Evolutionary conservation across 2,113 vertebrate genomes (phyloP).

Genomic region (Poeciliopsis prolifica): DNA sequence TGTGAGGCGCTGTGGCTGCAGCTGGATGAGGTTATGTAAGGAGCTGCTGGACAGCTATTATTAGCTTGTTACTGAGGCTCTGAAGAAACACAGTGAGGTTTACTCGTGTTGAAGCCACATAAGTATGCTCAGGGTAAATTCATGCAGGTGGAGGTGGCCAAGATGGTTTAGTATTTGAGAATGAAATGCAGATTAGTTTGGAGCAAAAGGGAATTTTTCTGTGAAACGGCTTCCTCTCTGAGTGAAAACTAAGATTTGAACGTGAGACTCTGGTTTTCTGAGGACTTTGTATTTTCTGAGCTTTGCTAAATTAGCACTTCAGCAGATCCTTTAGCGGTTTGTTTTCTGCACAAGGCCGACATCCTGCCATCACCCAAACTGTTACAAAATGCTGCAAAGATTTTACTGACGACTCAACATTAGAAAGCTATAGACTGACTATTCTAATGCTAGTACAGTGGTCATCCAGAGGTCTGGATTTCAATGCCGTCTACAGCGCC

Average conservation of each 20-base stretch:
- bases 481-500: too few species aligned
- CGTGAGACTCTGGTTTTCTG: neutral
- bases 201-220: too few species aligned
- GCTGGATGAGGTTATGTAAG: constrained; percentile 53
- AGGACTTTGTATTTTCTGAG: neutral
- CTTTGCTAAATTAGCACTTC: too few species aligned
- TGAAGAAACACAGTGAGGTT: constrained; percentile 8
- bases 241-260: neutral
- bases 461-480: too few species aligned
- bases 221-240: neutral
- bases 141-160: neutral
- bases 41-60: constrained; percentile 42
- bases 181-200: neutral
- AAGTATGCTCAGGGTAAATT: neutral
- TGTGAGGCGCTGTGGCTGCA: constrained; percentile 15
- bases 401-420: too few species aligned
- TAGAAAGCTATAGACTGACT: too few species aligned
- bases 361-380: too few species aligned
- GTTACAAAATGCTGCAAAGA: too few species aligned
- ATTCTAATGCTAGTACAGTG: too few species aligned
- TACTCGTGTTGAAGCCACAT: neutral
- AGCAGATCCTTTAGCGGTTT: too few species aligned
- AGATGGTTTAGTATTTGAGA: neutral
- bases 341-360: too few species aligned
- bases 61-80: constrained; percentile 50